Evolutionary conservation across 2,888 invertebrate genomes (phyloP), one percentile per base, ranked within the genome.

Genomic region (Nemurella pictetii): DNA sequence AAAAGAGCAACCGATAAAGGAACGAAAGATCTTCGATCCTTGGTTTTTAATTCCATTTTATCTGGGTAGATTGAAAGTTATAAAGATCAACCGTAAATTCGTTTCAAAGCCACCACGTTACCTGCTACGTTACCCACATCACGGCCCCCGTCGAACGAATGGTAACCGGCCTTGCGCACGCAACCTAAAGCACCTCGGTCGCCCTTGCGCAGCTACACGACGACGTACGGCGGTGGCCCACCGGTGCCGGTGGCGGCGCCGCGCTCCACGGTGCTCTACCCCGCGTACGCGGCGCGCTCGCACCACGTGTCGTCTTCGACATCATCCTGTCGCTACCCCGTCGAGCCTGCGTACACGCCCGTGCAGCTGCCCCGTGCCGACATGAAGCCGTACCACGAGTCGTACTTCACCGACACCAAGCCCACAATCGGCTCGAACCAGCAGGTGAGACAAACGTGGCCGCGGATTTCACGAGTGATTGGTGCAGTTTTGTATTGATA

Each of bases 311-410:
- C 86, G 15, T 55, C 55, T n/a, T 85, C 85, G 20, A 32, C 86
- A 12, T 82, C 85, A 0, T 85, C 86, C 2, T 87, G 87, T 73
- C 84, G 86, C n/a, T 86, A 86, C 83, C 84, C 85, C 20, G 27
- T 25, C 55, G 85, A 85, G 32, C 25, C 35, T 25, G 75, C 90
- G 87, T 93, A 93, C 88, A 92, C 92, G 9, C 93, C 94, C 0
- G 91, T 91, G 55, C 91, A 91, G 86, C 89, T 95, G 87, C 95
- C 95, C 0, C 91, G 94, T 83, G 94, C 94, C 15, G 95, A 95
- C 88, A 93, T 95, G 88, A 94, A 94, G 89, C 94, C 94, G 74
- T 94, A 94, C 88, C 93, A 94, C 87, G 94, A 94, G 88, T 94
- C 94, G 9, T 95, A 94, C 88, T 94, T 95, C 88, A 91, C 91